These are phyloP conservation scores for Clytia hemisphaerica DNA, from an alignment of 30 jellyfish, hydroid and myxozoan genomes.

Conservation along the genomic window DNA sequence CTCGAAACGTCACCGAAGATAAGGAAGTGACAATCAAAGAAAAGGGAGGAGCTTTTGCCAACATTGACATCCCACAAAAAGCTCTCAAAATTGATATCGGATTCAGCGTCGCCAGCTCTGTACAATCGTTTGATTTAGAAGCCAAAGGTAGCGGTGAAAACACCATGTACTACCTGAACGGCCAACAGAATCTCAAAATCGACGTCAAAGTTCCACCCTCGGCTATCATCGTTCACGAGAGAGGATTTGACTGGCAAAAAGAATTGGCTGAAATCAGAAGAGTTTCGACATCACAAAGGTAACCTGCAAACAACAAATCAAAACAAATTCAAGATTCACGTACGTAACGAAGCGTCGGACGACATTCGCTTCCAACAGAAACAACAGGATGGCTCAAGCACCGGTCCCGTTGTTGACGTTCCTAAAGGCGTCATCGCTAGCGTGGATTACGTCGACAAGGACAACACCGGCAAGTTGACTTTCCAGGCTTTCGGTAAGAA, in stretches of 20 bases:
- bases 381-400: slow-evolving; percentile 58
- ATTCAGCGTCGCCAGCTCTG: slow-evolving; percentile 4
- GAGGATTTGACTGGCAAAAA: slow-evolving; percentile 56
- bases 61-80: slow-evolving; percentile 16
- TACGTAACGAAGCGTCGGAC: slow-evolving; percentile 28
- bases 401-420: slow-evolving; percentile 79
- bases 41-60: slow-evolving; percentile 49
- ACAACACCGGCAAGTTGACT: slow-evolving; percentile 70
- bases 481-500: slow-evolving; percentile 71
- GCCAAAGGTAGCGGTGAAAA: not conserved
- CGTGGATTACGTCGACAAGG: slow-evolving; percentile 67
- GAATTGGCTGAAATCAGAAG: too few species aligned
- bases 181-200: slow-evolving; percentile 41
- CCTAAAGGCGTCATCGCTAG: slow-evolving; percentile 87
- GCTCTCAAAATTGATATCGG: slow-evolving; percentile 22
- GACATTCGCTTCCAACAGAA: slow-evolving; percentile 19
- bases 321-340: slow-evolving; percentile 38
- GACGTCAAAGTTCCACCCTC: slow-evolving; percentile 88
- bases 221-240: slow-evolving; percentile 54
- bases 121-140: not conserved
- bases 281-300: not conserved
- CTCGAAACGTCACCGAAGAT: slow-evolving; percentile 60
- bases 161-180: slow-evolving; percentile 26
- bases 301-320: slow-evolving; percentile 10
- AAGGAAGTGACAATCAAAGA: slow-evolving; percentile 73